Conservation (phyloP, 2,113 vertebrate genomes). For the Syrmaticus mikado region DNA sequence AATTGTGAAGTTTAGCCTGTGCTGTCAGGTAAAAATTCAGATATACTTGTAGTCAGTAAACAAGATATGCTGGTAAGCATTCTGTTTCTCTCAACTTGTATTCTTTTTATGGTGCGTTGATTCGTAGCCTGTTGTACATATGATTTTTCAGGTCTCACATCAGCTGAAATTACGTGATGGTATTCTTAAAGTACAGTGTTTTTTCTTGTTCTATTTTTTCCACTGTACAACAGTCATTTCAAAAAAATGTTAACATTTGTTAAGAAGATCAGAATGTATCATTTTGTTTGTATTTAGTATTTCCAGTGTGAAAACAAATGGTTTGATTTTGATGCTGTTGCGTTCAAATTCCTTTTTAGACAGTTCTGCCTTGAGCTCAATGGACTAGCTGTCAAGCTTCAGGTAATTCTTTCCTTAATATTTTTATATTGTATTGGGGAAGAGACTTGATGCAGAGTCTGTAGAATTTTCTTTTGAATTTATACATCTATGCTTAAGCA, state of each 20-base stretch:
- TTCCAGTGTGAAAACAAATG: background rate
- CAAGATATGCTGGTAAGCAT: background rate
- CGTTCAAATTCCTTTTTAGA: constrained; percentile 78
- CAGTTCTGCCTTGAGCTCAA: constrained; percentile 99
- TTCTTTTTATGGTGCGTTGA: background rate
- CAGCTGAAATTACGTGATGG: background rate
- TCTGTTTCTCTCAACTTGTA: background rate
- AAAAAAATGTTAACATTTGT: background rate
- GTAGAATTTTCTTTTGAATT: background rate
- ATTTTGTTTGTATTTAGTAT: background rate
- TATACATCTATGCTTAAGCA: background rate
- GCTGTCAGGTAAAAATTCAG: background rate
- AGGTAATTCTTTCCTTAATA: constrained; percentile 81
- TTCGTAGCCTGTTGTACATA: background rate
- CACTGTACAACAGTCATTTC: background rate
- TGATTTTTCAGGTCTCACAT: background rate
- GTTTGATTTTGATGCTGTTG: constrained; percentile 38
- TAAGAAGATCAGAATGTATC: background rate
- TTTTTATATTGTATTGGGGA: background rate
- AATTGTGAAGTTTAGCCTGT: background rate
- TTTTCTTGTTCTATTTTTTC: background rate
- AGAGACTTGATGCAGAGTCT: background rate
- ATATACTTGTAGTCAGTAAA: background rate
- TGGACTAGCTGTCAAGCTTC: constrained; percentile 97
- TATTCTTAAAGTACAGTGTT: background rate